These are phyloP conservation scores for Uropsilus gracilis DNA, from an alignment of 2,113 vertebrate genomes.

Conservation along the genomic window DNA sequence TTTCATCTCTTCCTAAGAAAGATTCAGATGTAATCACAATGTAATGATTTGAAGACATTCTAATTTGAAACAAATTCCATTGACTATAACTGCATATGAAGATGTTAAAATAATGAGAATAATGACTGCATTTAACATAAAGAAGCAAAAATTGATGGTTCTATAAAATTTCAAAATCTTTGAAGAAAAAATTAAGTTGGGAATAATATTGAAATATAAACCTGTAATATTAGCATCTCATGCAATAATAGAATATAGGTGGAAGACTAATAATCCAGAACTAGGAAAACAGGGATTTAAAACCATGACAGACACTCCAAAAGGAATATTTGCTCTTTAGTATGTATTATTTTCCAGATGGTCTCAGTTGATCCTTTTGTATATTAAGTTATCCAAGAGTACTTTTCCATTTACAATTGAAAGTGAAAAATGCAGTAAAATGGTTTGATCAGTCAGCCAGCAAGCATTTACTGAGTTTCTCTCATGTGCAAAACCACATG, in stretches of 20 bases:
- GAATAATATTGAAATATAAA: conserved; percentile 15
- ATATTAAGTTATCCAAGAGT: not conserved
- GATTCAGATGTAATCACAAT: not conserved
- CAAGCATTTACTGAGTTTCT: conserved; percentile 48
- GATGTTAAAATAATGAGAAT: conserved; percentile 35
- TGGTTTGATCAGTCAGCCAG: conserved; percentile 9
- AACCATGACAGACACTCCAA: not conserved
- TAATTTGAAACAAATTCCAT: not conserved
- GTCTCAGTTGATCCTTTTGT: not conserved
- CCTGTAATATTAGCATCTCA: not conserved
- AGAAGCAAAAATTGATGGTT: not conserved
- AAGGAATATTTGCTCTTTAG: not conserved
- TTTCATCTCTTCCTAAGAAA: not conserved
- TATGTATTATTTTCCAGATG: not conserved
- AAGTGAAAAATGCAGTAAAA: not conserved
- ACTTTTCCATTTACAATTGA: conserved; percentile 14
- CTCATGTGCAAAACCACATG: conserved; percentile 10
- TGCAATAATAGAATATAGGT: not conserved
- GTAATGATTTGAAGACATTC: not conserved
- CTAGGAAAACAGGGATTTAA: not conserved
- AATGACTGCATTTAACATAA: conserved; percentile 11
- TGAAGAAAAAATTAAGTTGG: not conserved
- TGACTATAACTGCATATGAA: not conserved
- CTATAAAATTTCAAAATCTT: conserved; percentile 31
- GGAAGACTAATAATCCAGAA: conserved; percentile 1